These are phyloP conservation scores for Pan paniscus DNA, from an alignment of 2,113 vertebrate species.

Conservation along the genomic window DNA sequence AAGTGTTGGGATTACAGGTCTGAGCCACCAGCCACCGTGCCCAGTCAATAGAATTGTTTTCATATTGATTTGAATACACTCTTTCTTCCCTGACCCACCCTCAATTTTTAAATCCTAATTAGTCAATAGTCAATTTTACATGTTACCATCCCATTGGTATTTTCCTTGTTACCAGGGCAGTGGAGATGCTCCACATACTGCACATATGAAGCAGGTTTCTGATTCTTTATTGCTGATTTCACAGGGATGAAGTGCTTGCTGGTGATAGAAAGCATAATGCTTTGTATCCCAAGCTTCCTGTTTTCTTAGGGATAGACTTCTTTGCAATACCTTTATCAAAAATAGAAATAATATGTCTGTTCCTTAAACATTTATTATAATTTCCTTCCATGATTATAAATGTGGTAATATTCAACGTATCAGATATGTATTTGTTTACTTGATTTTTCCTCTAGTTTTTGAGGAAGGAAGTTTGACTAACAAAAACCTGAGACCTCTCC, in stretches of 20 bases:
- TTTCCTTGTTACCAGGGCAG: not conserved
- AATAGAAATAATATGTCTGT: not conserved
- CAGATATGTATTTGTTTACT: not conserved
- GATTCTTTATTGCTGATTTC: not conserved
- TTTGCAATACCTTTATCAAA: not conserved
- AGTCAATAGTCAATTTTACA: not conserved
- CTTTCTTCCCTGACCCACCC: not conserved
- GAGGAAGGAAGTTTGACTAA: not conserved
- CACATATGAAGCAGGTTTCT: not conserved
- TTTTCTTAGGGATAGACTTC: not conserved
- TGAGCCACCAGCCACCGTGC: too few relatives aligned
- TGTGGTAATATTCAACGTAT: not conserved
- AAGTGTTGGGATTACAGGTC: too few relatives aligned
- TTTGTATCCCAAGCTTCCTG: not conserved
- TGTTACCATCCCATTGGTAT: not conserved
- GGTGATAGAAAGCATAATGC: not conserved
- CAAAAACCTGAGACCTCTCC: not conserved
- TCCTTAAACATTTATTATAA: not conserved
- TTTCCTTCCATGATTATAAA: not conserved
- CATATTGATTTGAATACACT: not conserved
- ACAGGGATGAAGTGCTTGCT: not conserved
- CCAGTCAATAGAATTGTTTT: not conserved
- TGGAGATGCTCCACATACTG: not conserved
- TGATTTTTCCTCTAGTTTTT: not conserved
- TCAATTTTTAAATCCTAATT: not conserved